Base-by-base conservation (phyloP, 2,797 vertebrate species). In the Pangasius djambal region DNA sequence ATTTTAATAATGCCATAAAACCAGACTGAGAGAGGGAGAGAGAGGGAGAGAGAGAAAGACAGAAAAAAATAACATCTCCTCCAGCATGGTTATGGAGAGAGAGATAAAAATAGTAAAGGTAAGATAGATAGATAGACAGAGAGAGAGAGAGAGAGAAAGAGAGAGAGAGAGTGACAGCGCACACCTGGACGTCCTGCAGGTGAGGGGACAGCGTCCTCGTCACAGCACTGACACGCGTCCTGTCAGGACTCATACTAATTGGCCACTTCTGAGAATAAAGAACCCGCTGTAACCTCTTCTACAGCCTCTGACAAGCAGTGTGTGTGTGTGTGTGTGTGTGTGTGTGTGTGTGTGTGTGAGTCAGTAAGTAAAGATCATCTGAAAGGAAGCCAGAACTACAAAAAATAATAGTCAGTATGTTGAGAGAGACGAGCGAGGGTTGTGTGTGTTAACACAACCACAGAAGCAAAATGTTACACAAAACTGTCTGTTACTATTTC, bases 211-310 rank as follows among this genome's bases (percentile, higher is more conserved):
- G 34, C 3, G 59, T 83, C 82, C 59, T 61, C 59, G 6, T 83
- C 82, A 44, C 82, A 63, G 31, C 31, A 40, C 59, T 44, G 82
- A 65, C 57, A 83, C 59, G 48, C 12, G 59, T 40, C 37, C 40
- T 85, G 83, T 50, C 83, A 85, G 40, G 28, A 65, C 83, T 52
- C 83, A 52, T 12, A 31, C 44, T 85, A 85, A 85, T 85, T 48
- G 75, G 65, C 16, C 63, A 90, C 93, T 90, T 37, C 81, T 85
- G 92, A 89, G 95, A 93, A 77, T 81, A 70, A 85, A 85, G 59
- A 67, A 50, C 4, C 77, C 1, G 4, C 50, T 34, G 44, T n/a
- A 67, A 5, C 81, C n/a, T n/a, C 12, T 63, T 61, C 22, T 85
- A 18, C 63, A 67, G 40, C 40, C 40, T 25, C 16, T 69, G 83